Conservation (phyloP, 2,797 vertebrate species). For the Mormyrops boulengeri region DNA sequence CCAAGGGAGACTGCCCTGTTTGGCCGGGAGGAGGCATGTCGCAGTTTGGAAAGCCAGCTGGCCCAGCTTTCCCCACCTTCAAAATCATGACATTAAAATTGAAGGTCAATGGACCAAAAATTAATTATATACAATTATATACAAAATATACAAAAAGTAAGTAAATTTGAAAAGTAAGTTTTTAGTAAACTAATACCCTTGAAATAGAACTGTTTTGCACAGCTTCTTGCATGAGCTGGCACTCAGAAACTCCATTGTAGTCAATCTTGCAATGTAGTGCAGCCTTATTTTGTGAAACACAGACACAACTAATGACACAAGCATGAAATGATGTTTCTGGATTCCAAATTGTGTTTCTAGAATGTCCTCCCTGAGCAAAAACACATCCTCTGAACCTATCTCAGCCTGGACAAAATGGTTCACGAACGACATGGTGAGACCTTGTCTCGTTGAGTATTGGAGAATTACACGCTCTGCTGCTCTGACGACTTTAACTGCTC, state of each 20-base stretch:
- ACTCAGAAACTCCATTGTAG: background rate
- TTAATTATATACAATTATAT: background rate
- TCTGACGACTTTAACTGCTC: constrained; percentile 22
- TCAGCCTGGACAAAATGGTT: background rate
- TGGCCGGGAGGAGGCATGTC: too few relatives aligned
- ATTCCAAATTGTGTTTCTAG: constrained; percentile 1
- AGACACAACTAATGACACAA: background rate
- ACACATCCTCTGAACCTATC: background rate
- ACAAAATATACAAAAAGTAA: background rate
- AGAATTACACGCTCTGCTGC: constrained; percentile 7
- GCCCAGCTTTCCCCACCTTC: too few relatives aligned
- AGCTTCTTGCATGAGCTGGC: background rate
- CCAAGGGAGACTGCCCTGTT: too few relatives aligned
- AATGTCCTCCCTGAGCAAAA: background rate
- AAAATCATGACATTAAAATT: too few relatives aligned
- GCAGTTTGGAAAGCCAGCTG: too few relatives aligned
- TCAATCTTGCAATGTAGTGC: background rate
- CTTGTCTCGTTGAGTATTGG: constrained; percentile 7
- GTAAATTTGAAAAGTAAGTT: background rate
- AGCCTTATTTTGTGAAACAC: background rate
- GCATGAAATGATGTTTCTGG: background rate
- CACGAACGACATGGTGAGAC: background rate
- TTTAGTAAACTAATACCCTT: background rate
- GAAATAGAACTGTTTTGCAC: background rate
- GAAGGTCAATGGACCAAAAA: too few relatives aligned